Conservation (phyloP, 2,113 vertebrate species). For the Hemichromis elongatus region DNA sequence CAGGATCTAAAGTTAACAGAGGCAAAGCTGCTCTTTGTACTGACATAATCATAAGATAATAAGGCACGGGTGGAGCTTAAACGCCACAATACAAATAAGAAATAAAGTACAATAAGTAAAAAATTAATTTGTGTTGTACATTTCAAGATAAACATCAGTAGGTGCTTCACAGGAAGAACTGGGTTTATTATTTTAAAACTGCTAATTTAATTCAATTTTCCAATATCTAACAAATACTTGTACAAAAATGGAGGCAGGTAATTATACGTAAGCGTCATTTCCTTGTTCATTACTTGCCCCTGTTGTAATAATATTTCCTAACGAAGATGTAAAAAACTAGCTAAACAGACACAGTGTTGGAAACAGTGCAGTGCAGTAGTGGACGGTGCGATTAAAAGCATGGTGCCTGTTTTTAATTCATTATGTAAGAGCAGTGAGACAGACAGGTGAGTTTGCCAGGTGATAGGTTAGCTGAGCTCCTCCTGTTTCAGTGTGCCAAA, state of each 20-base stretch:
- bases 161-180: neutral
- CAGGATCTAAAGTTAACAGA: neutral
- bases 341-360: neutral
- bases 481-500: constrained; percentile 35
- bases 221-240: fast-evolving
- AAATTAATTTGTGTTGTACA: fast-evolving
- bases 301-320: neutral
- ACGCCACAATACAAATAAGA: fast-evolving
- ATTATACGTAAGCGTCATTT: neutral
- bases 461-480: constrained; percentile 13
- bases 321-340: neutral
- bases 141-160: neutral
- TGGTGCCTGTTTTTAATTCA: constrained; percentile 27
- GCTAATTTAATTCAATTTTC: neutral
- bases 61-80: neutral
- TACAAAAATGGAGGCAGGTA: fast-evolving
- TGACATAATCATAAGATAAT: neutral
- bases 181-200: neutral
- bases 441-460: constrained; percentile 5
- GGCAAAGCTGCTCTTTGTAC: neutral
- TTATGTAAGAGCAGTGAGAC: constrained; percentile 26
- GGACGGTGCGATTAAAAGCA: neutral
- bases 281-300: neutral
- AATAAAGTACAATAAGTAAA: neutral
- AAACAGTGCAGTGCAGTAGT: neutral